Percentiles rank a stretch among this genome's conserved stretches.
Evolutionary conservation across 1,140 invertebrate genomes (phyloP).

Genomic region (Atopsyche davidsoni): DNA sequence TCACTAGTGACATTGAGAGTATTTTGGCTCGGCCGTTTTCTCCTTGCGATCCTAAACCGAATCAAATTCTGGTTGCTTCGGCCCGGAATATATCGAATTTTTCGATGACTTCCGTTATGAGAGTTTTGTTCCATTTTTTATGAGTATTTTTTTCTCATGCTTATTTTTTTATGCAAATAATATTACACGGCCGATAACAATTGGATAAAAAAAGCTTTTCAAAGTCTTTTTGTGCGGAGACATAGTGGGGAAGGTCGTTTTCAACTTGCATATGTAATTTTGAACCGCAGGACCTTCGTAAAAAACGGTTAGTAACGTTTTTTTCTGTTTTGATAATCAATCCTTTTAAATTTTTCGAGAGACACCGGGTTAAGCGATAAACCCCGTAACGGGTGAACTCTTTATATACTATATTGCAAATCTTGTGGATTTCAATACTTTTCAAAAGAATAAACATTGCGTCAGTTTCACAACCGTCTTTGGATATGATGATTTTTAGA

Average conservation of each 20-base stretch:
- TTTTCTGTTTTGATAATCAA: slow-evolving; percentile 21
- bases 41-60: slow-evolving; percentile 8
- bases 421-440: too few species aligned
- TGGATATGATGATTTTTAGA: too few species aligned
- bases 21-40: slow-evolving; percentile 26
- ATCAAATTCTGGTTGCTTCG: slow-evolving; percentile 22
- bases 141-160: slow-evolving; percentile 29
- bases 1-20: slow-evolving; percentile 24
- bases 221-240: slow-evolving; percentile 21
- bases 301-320: slow-evolving; percentile 30
- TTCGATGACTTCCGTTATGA: slow-evolving; percentile 28
- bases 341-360: too few species aligned
- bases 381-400: too few species aligned
- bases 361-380: too few species aligned
- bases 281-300: slow-evolving; percentile 10
- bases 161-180: slow-evolving; percentile 31
- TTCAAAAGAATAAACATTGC: too few species aligned
- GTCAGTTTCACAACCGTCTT: too few species aligned
- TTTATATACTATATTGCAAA: too few species aligned
- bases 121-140: slow-evolving; percentile 25
- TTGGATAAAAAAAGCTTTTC: slow-evolving; percentile 27
- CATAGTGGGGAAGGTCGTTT: slow-evolving; percentile 18
- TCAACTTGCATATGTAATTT: slow-evolving; percentile 29
- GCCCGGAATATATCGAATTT: slow-evolving; percentile 28
- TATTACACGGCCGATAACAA: slow-evolving; percentile 27